phyloP scores from a whole-genome alignment of 2,888 invertebrate genomes.

The Smittia aterrima region DNA sequence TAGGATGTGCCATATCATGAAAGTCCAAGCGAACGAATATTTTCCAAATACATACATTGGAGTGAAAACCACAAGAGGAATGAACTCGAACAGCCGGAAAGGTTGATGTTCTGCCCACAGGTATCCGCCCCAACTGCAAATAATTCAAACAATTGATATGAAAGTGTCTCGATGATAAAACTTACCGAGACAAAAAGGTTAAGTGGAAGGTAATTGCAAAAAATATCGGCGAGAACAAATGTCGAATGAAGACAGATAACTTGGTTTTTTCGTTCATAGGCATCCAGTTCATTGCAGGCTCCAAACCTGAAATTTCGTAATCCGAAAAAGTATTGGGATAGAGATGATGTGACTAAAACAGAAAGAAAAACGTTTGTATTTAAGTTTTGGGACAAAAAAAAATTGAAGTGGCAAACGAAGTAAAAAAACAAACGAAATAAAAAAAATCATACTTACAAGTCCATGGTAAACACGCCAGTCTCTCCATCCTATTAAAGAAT shows the following conservation, averaged over 20 bases:
- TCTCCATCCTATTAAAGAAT: slow-evolving; percentile 52
- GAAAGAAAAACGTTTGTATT: not conserved
- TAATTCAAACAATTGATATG: not conserved
- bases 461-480: slow-evolving; percentile 75
- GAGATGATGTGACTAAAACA: slow-evolving; percentile 72
- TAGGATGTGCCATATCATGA: slow-evolving; percentile 59
- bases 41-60: slow-evolving; percentile 53
- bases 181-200: not conserved
- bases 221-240: not conserved
- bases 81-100: slow-evolving; percentile 49
- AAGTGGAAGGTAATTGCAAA: not conserved
- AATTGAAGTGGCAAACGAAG: slow-evolving; percentile 68
- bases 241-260: not conserved
- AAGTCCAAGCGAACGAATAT: slow-evolving; percentile 10
- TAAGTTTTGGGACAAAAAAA: not conserved
- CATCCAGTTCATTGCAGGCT: slow-evolving; percentile 67
- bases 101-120: not conserved
- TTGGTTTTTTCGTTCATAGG: slow-evolving; percentile 52
- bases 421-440: slow-evolving; percentile 46
- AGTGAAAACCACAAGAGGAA: slow-evolving; percentile 49
- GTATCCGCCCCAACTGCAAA: not conserved
- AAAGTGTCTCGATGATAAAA: not conserved
- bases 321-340: slow-evolving; percentile 76
- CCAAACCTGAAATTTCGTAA: slow-evolving; percentile 65
- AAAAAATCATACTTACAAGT: slow-evolving; percentile 48